These are phyloP conservation scores for Chloroceryle aenea DNA, from an alignment of 2,113 vertebrate species.

Conservation along the genomic window DNA sequence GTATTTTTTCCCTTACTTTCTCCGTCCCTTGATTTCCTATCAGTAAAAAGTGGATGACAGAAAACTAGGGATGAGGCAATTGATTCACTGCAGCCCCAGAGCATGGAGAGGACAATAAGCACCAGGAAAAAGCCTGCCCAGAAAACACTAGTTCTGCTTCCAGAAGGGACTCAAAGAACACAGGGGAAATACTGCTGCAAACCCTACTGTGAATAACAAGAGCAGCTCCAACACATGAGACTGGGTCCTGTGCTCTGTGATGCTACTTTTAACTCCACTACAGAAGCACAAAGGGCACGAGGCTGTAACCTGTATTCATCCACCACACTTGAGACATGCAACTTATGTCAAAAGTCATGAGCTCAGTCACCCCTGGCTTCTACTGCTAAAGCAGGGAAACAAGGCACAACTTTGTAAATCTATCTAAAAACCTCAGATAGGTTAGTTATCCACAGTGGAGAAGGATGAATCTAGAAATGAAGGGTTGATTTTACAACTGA, in stretches of 20 bases:
- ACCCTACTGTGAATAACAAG: neutral
- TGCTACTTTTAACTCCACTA: neutral
- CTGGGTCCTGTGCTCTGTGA: neutral
- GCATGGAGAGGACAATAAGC: neutral
- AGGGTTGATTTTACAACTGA: neutral
- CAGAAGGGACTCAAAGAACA: neutral
- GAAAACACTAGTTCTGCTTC: constrained; percentile 31
- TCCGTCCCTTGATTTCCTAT: neutral
- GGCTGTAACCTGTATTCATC: neutral
- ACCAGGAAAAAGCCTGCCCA: neutral
- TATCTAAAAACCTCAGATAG: neutral
- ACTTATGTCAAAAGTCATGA: neutral
- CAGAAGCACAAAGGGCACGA: neutral
- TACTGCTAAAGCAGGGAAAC: neutral
- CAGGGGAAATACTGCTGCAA: neutral
- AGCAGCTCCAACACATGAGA: neutral
- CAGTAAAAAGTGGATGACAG: neutral
- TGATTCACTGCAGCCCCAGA: neutral
- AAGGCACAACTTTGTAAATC: neutral
- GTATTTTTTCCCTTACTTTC: neutral
- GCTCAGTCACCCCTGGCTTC: neutral
- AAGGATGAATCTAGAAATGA: neutral
- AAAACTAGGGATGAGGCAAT: neutral
- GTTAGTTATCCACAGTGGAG: neutral
- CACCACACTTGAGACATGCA: neutral